Conservation (phyloP, 1,140 invertebrate genomes). For the Diachasma alloeum region DNA sequence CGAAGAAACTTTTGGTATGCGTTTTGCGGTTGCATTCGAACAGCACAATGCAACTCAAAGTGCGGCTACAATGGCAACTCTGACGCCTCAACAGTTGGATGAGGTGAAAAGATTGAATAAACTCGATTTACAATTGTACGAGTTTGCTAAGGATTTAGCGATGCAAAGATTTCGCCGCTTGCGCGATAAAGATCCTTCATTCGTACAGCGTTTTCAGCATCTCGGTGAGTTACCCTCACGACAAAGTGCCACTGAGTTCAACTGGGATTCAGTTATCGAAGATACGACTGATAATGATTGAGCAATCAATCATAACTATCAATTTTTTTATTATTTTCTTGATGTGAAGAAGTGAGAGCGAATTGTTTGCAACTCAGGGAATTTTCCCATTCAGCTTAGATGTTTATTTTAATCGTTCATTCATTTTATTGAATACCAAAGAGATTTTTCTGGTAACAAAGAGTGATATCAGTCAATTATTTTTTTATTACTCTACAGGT, state of each 20-base stretch:
- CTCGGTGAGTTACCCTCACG: slow-evolving; percentile 77
- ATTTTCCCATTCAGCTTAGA: background rate
- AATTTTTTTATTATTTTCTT: background rate
- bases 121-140: slow-evolving; percentile 92
- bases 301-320: background rate
- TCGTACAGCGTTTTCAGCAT: slow-evolving; percentile 81
- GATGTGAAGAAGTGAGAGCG: background rate
- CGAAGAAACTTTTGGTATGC: slow-evolving; percentile 95
- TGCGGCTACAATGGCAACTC: slow-evolving; percentile 76
- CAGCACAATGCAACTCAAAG: slow-evolving; percentile 91
- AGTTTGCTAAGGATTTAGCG: slow-evolving; percentile 90
- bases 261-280: slow-evolving; percentile 85
- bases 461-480: background rate
- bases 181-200: slow-evolving; percentile 80
- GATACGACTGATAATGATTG: slow-evolving; percentile 69
- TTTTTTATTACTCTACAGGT: background rate
- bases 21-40: slow-evolving; percentile 87
- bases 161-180: slow-evolving; percentile 82
- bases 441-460: background rate
- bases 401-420: background rate
- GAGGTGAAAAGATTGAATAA: slow-evolving; percentile 84
- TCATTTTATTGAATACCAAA: background rate
- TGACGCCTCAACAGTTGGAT: slow-evolving; percentile 76
- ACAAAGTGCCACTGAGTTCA: slow-evolving; percentile 80
- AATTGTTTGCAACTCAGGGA: background rate